Evolutionary conservation across 2,888 invertebrate genomes (phyloP), one percentile per base, ranked within the genome.

Genomic region (Pachydiplax longipennis): DNA sequence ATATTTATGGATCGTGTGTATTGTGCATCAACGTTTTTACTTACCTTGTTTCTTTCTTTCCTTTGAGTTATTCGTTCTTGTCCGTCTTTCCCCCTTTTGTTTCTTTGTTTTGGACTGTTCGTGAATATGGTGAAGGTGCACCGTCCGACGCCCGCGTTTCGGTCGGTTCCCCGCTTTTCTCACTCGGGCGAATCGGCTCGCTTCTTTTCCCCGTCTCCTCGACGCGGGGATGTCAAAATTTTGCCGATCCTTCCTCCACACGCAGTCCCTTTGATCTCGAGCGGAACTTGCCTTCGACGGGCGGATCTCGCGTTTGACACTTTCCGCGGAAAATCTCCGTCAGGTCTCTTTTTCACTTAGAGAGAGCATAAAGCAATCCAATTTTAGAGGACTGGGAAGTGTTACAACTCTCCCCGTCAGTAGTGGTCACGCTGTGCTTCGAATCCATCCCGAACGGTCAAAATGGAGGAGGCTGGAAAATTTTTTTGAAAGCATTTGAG

Each of bases 21-120:
- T 87, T 87, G 31, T 87, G 87, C 87, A 87, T 87, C 81, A 90
- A 31, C 90, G 61, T 90, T 81, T 81, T 90, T 90, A 44, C 48
- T 90, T 90, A 58, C 58, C 81, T 90, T 48, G 35, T 81, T 80
- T 48, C 15, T 90, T n/a, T n/a, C n/a, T n/a, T n/a, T n/a, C n/a
- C n/a, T n/a, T 81, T 81, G 12, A 53, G 15, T 53, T 81, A 58
- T 35, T 37, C 25, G 73, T 58, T 90, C 22, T 81, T 90, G n/a
- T 81, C 48, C 48, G 48, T 87, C 58, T 53, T 53, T 53, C 53
- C 58, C 35, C 58, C n/a, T 81, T 81, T 81, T 13, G 5, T 25
- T 90, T 5, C 31, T 81, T 81, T 80, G 13, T 22, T 90, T 80
- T 80, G 90, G 53, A 80, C 48, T 80, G 80, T 73, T 90, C 90